Conservation (phyloP, 2,113 vertebrate species). For the Suncus etruscus region DNA sequence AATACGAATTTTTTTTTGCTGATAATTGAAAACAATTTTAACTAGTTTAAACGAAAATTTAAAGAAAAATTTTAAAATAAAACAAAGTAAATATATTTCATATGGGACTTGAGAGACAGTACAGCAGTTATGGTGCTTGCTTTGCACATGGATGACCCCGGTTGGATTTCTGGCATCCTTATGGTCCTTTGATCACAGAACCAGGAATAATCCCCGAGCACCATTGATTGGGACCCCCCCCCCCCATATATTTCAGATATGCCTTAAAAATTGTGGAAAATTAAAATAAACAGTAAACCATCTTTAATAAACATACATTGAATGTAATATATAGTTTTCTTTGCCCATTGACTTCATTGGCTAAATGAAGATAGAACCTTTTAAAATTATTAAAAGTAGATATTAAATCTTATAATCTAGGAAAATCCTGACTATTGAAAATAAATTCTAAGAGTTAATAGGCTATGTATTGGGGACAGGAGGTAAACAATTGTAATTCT, state of each 20-base stretch:
- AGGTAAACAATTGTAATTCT: background rate
- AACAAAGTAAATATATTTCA: background rate
- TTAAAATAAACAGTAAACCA: background rate
- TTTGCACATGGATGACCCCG: no score
- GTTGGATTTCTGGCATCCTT: no score
- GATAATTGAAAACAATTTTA: constrained; percentile 13
- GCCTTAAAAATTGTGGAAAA: constrained; percentile 7
- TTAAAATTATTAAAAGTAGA: constrained; percentile 25
- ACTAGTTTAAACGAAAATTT: no score
- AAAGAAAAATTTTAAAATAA: background rate
- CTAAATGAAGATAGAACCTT: constrained; percentile 27
- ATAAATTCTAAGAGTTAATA: constrained; percentile 41
- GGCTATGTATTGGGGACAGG: background rate
- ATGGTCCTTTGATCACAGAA: no score
- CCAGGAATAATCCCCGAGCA: no score
- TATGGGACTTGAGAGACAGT: no score
- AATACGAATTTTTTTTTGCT: constrained; percentile 47
- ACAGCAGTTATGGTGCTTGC: no score
- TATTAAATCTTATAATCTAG: constrained; percentile 6
- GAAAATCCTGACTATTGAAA: constrained; percentile 20
- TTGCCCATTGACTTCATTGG: constrained; percentile 18
- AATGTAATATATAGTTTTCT: constrained; percentile 25
- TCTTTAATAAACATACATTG: constrained; percentile 49
- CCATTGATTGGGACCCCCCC: no score
- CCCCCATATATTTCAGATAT: background rate